phyloP scores from a whole-genome alignment of 2,113 vertebrate genomes.

The Typhlomys cinereus region DNA sequence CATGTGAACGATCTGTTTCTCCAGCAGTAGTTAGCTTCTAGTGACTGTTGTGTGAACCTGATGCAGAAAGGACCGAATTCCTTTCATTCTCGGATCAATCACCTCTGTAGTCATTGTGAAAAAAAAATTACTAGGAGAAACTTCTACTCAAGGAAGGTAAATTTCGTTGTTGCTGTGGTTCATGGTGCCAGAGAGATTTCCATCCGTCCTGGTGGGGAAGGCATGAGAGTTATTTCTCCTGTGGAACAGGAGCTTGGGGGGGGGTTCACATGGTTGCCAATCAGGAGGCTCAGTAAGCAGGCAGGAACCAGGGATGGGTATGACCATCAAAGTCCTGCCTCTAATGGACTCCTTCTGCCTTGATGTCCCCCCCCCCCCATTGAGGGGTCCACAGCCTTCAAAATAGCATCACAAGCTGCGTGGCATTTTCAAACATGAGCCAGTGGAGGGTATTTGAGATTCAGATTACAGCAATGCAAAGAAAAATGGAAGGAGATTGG shows the following conservation, averaged over 20 bases:
- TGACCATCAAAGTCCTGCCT: not conserved
- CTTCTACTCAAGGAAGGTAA: not conserved
- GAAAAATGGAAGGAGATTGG: not conserved
- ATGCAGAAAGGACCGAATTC: not conserved
- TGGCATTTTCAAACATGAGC: no score
- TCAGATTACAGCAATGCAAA: not conserved
- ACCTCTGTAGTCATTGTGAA: not conserved
- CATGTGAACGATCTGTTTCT: no score
- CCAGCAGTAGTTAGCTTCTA: no score
- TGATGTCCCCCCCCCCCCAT: not conserved
- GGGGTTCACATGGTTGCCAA: no score
- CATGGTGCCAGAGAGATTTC: no score
- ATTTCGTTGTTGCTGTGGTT: not conserved
- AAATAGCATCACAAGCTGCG: no score
- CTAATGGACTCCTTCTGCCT: not conserved
- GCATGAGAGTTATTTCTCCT: no score
- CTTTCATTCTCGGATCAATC: not conserved
- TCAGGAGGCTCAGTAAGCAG: not conserved
- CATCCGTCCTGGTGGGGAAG: not conserved
- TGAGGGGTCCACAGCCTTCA: not conserved
- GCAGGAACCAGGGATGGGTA: not conserved
- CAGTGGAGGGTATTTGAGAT: not conserved
- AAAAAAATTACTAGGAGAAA: no score
- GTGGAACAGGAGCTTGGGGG: not conserved
- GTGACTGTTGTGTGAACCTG: no score